Conservation (phyloP, 2,113 vertebrate genomes). For the Camelus dromedarius region DNA sequence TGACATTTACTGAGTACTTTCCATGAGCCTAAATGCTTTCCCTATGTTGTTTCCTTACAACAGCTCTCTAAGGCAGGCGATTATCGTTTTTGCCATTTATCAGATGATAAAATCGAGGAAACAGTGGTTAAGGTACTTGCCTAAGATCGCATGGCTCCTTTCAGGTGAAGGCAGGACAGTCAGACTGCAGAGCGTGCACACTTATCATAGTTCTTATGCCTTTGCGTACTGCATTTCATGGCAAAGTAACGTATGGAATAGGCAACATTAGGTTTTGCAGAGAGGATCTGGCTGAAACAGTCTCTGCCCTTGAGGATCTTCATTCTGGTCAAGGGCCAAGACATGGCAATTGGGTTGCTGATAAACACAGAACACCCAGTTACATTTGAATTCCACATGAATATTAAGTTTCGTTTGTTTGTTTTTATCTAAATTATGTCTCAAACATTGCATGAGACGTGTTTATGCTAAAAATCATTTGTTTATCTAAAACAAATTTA, state of each 20-base stretch:
- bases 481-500: neutral
- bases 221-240: neutral
- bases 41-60: neutral
- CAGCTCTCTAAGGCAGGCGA: neutral
- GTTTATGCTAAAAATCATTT: neutral
- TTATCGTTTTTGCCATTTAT: neutral
- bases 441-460: neutral
- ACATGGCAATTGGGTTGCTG: too few species aligned
- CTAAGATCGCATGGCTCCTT: neutral
- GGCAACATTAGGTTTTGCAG: neutral
- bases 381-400: neutral
- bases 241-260: rapidly evolving
- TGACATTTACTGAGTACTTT: neutral
- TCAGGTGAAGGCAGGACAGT: neutral
- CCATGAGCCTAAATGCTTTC: neutral
- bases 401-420: neutral
- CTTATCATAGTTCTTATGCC: rapidly evolving
- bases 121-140: neutral
- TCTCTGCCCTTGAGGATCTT: neutral
- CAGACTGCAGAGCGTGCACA: rapidly evolving
- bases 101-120: neutral
- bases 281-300: neutral
- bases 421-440: neutral
- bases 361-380: neutral
- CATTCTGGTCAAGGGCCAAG: neutral